Evolutionary conservation across 2,113 vertebrate species (phyloP), one percentile per base, ranked within the genome.

Genomic region (Melanocharis versteri): DNA sequence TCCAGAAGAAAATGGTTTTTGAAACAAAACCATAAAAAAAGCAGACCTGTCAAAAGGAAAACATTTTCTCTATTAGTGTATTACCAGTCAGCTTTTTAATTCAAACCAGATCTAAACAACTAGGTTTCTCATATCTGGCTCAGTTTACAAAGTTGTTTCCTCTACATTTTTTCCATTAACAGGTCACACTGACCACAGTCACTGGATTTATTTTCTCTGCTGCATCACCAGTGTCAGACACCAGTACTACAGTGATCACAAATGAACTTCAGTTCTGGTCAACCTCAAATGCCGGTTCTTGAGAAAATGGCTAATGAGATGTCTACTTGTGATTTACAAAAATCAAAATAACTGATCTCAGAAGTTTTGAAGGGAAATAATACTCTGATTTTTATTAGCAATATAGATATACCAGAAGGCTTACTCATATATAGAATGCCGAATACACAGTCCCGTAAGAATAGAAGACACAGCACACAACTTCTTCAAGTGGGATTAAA

Each of bases 1-100:
- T 71, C 99, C 99, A 94, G 99, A 99, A 54, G 99, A 99, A 97
- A 99, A 99, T 20, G 99, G 99, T 89, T 99, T 99, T 98, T 99
- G 99, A 98, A 99, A 99, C 97, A 99, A 99, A 98, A 99, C 98
- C 97, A 99, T 98, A 97, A 99, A 97, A 97, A 99, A 80, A 22
- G 99, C 99, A 98, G 98, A 99, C 97, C 99, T 99, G 93, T 93
- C 35, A 77, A 69, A 82, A 44, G 75, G 82, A 90, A 47, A 89
- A 48, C 84, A 54, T 54, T 96, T 97, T 96, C 35, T 93, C 40
- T 79, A 35, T 94, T 58, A 94, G 47, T 50, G 53, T 62, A 80
- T 35, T 37, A 76, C 30, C 47, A 77, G 33, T 42, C 57, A 65
- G 33, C 7, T 75, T 90, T 88, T 62, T 60, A 75, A 75, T 75